Base-by-base conservation (phyloP, 2,888 invertebrate genomes). In the Thereva unica region DNA sequence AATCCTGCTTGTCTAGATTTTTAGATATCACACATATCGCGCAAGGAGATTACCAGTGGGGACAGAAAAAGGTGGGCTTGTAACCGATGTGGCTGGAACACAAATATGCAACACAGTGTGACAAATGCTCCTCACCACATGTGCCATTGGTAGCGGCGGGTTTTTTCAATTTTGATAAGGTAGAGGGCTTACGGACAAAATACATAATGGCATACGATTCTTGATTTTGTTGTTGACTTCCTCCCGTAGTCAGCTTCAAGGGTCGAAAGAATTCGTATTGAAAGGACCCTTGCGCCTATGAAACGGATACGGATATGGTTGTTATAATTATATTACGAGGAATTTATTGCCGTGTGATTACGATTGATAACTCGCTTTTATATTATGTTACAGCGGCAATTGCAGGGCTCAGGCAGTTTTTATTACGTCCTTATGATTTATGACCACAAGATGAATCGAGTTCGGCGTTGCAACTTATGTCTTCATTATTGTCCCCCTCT, bases 91-190 rank as follows among this genome's bases (percentile, higher is more conserved):
- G 23, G 23, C 23, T 23, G 23, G 23, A 23, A 23, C 23, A 23
- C n/a, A 8, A 50, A 41, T 10, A 61, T 49, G 61, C 50, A 61
- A 61, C 61, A 50, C 53, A 34, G 37, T 64, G 42, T 64, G 64
- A 64, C 53, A 64, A 64, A 64, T 64, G 64, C 37, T 64, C 44
- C 42, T 64, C 53, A 44, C 64, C 64, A 23, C 53, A 64, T 64
- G 64, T 64, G 64, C 45, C 7, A 57, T 53, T 64, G 53, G 44
- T 53, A 44, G 10, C 37, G 42, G 53, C 44, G 44, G 52, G 53
- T 57, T 44, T 64, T 61, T 61, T 61, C 61, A 61, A 61, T 61
- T 61, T 61, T 61, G 34, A 61, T 61, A 61, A 61, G 61, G 61
- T 61, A 35, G 50, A 61, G 50, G 50, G 50, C 23, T 23, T 47